phyloP scores from a whole-genome alignment of 2,113 vertebrate genomes.

The Phycodurus eques region DNA sequence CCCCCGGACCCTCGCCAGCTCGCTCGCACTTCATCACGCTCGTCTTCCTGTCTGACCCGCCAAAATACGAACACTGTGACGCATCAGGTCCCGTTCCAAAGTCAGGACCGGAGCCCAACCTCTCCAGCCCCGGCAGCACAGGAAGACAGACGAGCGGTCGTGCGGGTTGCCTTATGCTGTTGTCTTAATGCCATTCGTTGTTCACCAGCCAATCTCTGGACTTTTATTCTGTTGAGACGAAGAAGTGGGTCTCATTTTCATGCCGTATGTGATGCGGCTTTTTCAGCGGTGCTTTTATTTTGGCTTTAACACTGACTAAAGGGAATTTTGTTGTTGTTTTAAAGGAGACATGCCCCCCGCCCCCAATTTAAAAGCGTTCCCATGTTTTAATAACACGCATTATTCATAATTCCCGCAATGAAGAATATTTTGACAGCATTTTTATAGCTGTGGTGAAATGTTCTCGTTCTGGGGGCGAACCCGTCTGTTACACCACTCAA shows the following conservation, averaged over 20 bases:
- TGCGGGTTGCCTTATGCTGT: slow-evolving; percentile 68
- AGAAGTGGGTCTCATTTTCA: neutral
- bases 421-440: too few relatives aligned
- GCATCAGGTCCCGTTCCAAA: neutral
- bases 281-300: slow-evolving; percentile 37
- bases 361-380: neutral
- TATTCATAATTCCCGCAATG: too few relatives aligned
- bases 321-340: neutral
- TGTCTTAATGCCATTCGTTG: slow-evolving; percentile 58
- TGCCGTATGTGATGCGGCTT: slow-evolving; percentile 16
- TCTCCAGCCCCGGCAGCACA: neutral
- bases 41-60: slow-evolving; percentile 5
- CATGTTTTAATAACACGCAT: too few relatives aligned
- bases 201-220: slow-evolving; percentile 30
- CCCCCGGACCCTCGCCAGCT: neutral
- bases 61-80: slow-evolving; percentile 12
- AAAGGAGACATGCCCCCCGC: neutral
- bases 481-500: too few relatives aligned
- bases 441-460: too few relatives aligned
- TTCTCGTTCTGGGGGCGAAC: too few relatives aligned
- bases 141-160: slow-evolving; percentile 26
- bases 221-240: slow-evolving; percentile 5
- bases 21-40: slow-evolving; percentile 2
- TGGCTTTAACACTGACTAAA: slow-evolving; percentile 1
- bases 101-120: neutral